Evolutionary conservation across 2,113 vertebrate species (phyloP).

Genomic region (Actenoides lindsayi): DNA sequence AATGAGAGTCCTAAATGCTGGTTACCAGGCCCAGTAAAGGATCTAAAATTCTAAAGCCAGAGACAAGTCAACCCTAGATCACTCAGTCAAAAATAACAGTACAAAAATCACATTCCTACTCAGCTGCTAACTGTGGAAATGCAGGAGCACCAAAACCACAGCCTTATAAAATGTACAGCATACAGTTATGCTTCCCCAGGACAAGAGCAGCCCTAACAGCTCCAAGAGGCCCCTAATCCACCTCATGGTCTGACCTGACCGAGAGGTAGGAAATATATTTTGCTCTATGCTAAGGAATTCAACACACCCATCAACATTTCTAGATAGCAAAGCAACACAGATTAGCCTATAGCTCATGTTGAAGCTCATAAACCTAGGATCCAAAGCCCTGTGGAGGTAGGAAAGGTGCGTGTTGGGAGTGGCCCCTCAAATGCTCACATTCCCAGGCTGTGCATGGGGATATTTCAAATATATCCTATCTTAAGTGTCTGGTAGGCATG

Average conservation of each 20-base stretch:
- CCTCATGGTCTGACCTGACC: rapidly evolving
- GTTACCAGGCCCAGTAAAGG: neutral
- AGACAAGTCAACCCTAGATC: neutral
- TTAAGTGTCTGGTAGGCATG: neutral
- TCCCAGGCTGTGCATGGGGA: neutral
- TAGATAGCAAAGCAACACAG: neutral
- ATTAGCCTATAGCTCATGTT: neutral
- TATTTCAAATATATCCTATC: neutral
- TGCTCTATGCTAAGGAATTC: neutral
- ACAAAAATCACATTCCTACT: neutral
- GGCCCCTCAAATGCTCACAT: neutral
- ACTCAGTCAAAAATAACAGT: neutral
- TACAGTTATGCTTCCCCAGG: rapidly evolving
- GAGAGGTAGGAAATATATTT: neutral
- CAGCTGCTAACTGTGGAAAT: neutral
- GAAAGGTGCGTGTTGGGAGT: neutral
- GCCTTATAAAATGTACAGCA: neutral
- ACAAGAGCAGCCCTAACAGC: neutral
- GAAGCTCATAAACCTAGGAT: neutral
- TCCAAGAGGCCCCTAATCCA: neutral
- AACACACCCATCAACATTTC: neutral
- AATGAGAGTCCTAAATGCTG: neutral
- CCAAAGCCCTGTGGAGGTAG: neutral
- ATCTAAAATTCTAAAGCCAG: neutral
- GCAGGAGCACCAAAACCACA: neutral